Conservation (phyloP, 2,797 vertebrate species). For the Threskiornis aethiopicus region DNA sequence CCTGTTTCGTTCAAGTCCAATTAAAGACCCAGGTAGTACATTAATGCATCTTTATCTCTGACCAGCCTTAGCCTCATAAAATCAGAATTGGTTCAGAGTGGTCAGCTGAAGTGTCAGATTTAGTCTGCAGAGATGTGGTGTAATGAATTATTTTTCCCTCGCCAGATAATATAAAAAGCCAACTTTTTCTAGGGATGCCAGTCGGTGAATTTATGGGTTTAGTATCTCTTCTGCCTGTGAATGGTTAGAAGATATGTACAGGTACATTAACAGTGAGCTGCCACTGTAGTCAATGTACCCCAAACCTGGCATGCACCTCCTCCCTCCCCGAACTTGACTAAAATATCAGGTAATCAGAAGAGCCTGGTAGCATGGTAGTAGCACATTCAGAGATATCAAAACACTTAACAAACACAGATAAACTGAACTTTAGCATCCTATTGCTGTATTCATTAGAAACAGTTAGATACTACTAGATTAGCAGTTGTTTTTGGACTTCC, state of each 20-base stretch:
- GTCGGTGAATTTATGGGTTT: background rate
- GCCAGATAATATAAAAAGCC: background rate
- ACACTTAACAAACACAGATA: background rate
- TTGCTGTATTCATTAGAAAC: background rate
- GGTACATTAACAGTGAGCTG: background rate
- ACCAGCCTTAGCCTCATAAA: background rate
- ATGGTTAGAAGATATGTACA: background rate
- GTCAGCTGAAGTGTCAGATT: background rate
- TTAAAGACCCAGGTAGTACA: background rate
- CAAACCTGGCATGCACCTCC: background rate
- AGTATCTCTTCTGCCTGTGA: background rate
- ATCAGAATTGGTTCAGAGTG: background rate
- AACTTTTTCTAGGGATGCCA: background rate
- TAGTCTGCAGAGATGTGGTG: background rate
- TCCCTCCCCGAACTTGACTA: no score
- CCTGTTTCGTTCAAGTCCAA: background rate
- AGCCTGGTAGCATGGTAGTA: background rate
- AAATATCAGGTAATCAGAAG: background rate
- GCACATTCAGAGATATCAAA: background rate
- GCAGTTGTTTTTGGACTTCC: background rate
- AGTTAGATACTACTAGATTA: background rate
- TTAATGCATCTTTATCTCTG: background rate
- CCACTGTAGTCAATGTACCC: background rate
- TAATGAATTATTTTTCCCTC: background rate
- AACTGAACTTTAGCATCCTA: background rate